Evolutionary conservation across 2,888 invertebrate species (phyloP), one percentile per base, ranked within the genome.

Genomic region (Nomada ruficornis): DNA sequence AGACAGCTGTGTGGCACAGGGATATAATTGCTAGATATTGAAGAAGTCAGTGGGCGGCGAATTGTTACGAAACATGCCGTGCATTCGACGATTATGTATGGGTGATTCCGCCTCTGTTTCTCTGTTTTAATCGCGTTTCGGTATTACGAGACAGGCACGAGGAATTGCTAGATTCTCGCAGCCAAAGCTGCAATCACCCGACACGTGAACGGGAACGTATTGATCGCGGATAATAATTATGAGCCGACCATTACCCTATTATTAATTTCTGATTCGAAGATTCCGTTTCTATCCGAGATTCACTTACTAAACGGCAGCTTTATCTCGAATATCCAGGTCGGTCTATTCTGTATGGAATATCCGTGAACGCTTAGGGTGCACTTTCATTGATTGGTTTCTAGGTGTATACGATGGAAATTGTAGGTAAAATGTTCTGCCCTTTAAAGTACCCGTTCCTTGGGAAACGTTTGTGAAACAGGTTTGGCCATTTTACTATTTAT

Each of bases 131-230:
- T 67, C 73, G 64, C 26, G 29, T 15, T 18, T 50, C 15, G 13
- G 23, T 57, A 3, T 23, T 29, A 44, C n/a, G 20, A n/a, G n/a
- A 10, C 42, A 15, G 13, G 20, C 54, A 11, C 47, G 18, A 29
- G 47, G 13, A 55, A 62, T 36, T 52, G 60, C 42, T 55, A 42
- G 18, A 57, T 54, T 52, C 44, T 57, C 42, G 67, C 70, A 83
- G 82, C 83, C 75, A 78, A 64, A 42, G 50, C 60, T 29, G 71
- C 77, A 77, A 83, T 83, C 75, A 83, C 42, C 67, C 26, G 59
- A 72, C 42, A 18, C 23, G 57, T 63, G 52, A 18, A 54, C 15
- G 68, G n/a, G 54, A 60, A 60, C 68, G 20, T 75, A 71, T 77
- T 65, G 71, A 64, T 71, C 71, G 57, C 1, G 67, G n/a, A 13